phyloP scores from a whole-genome alignment of 1,140 invertebrate species.

The Drosophila lacertosa region DNA sequence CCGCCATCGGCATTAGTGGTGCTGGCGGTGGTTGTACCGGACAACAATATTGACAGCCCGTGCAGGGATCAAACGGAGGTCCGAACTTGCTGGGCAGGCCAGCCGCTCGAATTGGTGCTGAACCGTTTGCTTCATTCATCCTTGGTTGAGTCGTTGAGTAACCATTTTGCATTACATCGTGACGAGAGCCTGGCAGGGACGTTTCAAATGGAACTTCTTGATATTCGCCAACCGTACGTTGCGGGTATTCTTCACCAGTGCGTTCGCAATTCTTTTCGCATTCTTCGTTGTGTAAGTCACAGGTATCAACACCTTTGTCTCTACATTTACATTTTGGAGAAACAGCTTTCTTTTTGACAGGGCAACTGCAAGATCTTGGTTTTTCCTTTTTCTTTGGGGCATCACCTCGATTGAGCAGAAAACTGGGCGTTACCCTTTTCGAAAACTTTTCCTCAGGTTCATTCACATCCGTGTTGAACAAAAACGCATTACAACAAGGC shows the following conservation, averaged over 20 bases:
- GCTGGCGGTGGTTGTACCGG: background rate
- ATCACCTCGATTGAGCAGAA: slow-evolving; percentile 23
- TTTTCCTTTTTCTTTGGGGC: background rate
- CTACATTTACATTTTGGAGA: slow-evolving; percentile 6
- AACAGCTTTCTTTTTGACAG: background rate
- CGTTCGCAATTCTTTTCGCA: background rate
- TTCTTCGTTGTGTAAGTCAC: background rate
- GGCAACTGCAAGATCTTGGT: background rate
- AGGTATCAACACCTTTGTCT: background rate
- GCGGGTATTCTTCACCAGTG: background rate
- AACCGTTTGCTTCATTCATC: background rate
- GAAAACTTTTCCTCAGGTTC: slow-evolving; percentile 54
- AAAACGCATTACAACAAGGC: background rate
- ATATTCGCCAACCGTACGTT: too few relatives aligned
- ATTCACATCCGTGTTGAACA: background rate
- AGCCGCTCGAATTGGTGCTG: background rate
- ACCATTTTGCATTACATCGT: too few relatives aligned
- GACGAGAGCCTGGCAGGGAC: too few relatives aligned
- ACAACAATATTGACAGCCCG: background rate
- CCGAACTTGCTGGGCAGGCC: background rate
- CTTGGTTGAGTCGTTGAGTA: too few relatives aligned
- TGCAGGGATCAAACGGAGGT: background rate
- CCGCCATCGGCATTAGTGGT: background rate
- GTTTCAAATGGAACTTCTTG: too few relatives aligned
- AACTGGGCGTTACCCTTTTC: slow-evolving; percentile 47